Conservation (phyloP, 2,113 vertebrate species). For the Cnemophilus loriae region DNA sequence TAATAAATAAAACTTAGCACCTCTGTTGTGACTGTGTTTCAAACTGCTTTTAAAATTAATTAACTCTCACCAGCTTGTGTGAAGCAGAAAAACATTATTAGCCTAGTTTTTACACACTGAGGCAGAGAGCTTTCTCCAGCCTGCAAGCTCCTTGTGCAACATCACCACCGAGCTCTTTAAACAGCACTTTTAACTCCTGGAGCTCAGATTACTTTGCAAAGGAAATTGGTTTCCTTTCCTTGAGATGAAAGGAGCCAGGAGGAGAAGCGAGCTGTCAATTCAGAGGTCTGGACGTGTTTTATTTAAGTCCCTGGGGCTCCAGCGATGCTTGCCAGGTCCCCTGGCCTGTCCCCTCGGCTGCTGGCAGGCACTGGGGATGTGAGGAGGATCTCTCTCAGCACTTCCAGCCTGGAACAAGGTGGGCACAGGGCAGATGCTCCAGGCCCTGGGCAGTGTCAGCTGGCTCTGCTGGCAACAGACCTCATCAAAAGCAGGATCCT, state of each 20-base stretch:
- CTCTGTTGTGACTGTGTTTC: not conserved
- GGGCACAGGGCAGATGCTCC: not conserved
- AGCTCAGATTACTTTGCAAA: constrained; percentile 17
- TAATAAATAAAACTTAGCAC: constrained; percentile 4
- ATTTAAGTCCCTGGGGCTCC: not conserved
- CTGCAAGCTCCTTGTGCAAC: not conserved
- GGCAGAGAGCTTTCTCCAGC: not conserved
- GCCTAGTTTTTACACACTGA: not conserved
- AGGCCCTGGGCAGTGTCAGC: rapidly evolving
- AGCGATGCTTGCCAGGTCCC: not conserved
- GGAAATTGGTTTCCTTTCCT: constrained; percentile 20
- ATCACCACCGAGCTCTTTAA: not conserved
- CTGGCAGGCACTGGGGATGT: not conserved
- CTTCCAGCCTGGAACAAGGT: not conserved
- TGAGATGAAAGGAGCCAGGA: not conserved
- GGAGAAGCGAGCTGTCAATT: not conserved
- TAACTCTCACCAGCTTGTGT: not conserved
- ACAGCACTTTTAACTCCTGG: constrained; percentile 3
- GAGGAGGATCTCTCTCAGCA: not conserved
- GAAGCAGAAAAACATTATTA: constrained; percentile 31
- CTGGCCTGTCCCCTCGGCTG: not conserved
- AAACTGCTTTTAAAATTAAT: constrained; percentile 16
- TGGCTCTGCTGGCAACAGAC: not conserved
- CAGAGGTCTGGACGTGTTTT: not conserved
- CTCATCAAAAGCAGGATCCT: not conserved